Evolutionary conservation across 2,113 vertebrate species (phyloP).

Genomic region (Pterophyllum scalare): DNA sequence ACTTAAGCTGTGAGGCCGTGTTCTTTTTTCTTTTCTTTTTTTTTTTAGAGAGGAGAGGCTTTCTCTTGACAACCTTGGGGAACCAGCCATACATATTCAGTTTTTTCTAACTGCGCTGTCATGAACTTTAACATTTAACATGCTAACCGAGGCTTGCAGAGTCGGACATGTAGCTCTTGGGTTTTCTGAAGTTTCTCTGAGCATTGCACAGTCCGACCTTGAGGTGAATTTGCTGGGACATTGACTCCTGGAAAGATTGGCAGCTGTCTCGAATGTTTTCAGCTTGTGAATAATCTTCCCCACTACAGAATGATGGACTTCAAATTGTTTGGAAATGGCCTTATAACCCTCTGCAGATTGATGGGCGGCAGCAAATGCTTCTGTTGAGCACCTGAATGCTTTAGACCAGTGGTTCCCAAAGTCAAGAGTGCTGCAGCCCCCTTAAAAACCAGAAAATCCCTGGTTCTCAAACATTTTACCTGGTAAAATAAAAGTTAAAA

Average conservation of each 20-base stretch:
- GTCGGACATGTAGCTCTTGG: neutral
- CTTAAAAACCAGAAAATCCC: no score
- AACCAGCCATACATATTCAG: neutral
- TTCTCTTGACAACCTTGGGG: neutral
- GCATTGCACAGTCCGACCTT: neutral
- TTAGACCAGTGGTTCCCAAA: no score
- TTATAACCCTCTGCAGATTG: neutral
- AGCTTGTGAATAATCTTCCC: neutral
- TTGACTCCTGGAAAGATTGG: neutral
- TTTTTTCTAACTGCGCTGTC: no score
- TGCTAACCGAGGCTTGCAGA: neutral
- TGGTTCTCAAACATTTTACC: no score
- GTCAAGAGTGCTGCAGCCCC: no score
- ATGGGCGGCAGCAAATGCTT: neutral
- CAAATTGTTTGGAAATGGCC: neutral
- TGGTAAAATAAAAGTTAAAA: no score
- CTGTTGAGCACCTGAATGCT: neutral
- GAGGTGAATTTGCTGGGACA: neutral
- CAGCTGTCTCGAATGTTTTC: neutral
- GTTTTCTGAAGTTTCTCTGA: no score
- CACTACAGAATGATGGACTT: neutral
- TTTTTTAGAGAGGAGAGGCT: neutral
- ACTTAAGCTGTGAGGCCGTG: neutral
- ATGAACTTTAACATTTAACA: neutral
- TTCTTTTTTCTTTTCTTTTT: neutral